A percentile compares a stretch with the other conserved stretches of the same genome.
These are phyloP conservation scores for Drosophila limbata DNA, from an alignment of 2,888 invertebrate genomes.

Conservation along the genomic window DNA sequence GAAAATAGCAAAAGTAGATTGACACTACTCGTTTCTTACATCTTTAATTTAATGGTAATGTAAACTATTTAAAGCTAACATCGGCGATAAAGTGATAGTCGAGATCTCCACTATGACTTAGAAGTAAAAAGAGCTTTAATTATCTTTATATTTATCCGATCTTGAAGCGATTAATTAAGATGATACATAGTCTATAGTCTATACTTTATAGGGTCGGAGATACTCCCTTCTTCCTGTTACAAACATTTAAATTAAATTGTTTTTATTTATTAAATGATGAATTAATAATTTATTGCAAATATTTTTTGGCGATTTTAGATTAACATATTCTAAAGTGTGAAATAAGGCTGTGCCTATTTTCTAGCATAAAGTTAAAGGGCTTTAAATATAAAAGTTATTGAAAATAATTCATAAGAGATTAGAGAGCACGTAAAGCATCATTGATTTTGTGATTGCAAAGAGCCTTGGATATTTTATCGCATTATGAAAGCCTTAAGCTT, in stretches of 20 bases:
- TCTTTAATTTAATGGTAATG: not conserved
- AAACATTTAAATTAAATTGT: not conserved
- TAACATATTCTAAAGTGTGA: too few species aligned
- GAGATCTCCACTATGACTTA: too few species aligned
- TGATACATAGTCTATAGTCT: too few species aligned
- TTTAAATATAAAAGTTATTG: conserved; percentile 9
- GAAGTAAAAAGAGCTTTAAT: too few species aligned
- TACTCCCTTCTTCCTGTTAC: too few species aligned
- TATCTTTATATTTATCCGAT: too few species aligned
- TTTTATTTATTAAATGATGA: too few species aligned
- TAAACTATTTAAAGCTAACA: not conserved
- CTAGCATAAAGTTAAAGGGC: not conserved
- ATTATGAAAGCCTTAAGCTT: conserved; percentile 23
- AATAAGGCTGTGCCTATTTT: not conserved
- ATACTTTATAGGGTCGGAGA: too few species aligned
- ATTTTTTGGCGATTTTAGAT: too few species aligned
- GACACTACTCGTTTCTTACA: not conserved
- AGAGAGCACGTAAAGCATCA: conserved; percentile 30
- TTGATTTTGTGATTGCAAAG: conserved; percentile 39
- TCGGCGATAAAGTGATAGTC: not conserved
- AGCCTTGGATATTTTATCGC: conserved; percentile 18
- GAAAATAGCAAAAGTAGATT: not conserved
- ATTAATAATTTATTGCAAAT: too few species aligned
- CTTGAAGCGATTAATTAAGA: too few species aligned
- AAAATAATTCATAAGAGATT: conserved; percentile 16